Base-by-base conservation (phyloP, 2,797 vertebrate genomes). In the Melanotaenia trifasciata region DNA sequence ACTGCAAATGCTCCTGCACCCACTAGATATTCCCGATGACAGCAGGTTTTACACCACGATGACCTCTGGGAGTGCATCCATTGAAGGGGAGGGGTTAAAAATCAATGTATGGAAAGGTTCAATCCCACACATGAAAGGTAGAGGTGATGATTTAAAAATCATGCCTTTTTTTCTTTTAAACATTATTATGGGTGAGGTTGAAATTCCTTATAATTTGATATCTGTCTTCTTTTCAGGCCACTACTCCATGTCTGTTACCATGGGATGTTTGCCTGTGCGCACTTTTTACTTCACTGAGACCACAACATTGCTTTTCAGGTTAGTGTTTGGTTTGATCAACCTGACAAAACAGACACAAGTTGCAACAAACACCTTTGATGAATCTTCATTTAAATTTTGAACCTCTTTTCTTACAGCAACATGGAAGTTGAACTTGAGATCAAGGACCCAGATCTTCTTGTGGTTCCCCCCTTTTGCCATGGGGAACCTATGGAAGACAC, bases 31-130 rank as follows among this genome's bases (percentile, higher is more conserved):
- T n/a, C 94, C 93, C 0, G 64, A 90, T 4, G 86, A 92, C 1
- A 90, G 92, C 35, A 83, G 10, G 1, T 89, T 87, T 16, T 0
- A 35, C 0, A 0, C 45, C 0, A 74, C 85, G 4, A 0, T 84
- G 4, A 74, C 79, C 60, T 0, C 22, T 30, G 94, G 93, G 16
- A 94, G 79, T 64, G 35, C 67, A 18, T 78, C 88, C 38, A 80
- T 93, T 18, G 80, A 89, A 65, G 94, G 91, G 2, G 93, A 95
- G 74, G 93, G 93, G 14, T 28, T 95, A 18, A 90, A 92, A 73
- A 0, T 93, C 35, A 92, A 79, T 3, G 0, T 83, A 1, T 95
- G 94, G 94, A 66, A 20, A 3, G 94, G 90, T 43, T 32, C 84
- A 26, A 69, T 92, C 28, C n/a, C 88, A 4, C 81, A 80, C 53